These are phyloP conservation scores for Pherbina coryleti DNA, from an alignment of 2,888 invertebrate genomes.

Conservation along the genomic window DNA sequence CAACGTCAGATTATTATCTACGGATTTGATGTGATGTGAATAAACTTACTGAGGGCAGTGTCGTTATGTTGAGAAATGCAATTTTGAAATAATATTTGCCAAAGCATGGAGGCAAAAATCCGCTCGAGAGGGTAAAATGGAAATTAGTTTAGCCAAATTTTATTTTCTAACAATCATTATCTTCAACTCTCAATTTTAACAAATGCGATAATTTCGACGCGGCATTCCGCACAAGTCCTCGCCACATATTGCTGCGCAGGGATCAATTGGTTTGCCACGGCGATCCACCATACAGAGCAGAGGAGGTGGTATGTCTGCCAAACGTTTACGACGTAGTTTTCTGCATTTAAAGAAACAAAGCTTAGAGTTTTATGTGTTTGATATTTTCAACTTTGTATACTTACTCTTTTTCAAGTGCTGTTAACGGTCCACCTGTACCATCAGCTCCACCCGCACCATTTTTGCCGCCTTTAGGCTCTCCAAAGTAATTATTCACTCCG, in stretches of 20 bases:
- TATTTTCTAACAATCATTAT: background rate
- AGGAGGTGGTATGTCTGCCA: constrained; percentile 49
- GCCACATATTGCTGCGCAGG: constrained; percentile 30
- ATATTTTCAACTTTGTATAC: constrained; percentile 32
- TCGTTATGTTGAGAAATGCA: background rate
- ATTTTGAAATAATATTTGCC: background rate
- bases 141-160: background rate
- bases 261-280: constrained; percentile 51
- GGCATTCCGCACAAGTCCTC: background rate
- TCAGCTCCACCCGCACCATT: constrained; percentile 38
- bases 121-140: background rate
- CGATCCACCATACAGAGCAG: constrained; percentile 52
- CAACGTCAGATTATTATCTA: background rate
- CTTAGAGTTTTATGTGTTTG: too few relatives aligned
- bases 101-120: background rate
- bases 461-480: constrained; percentile 27
- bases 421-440: constrained; percentile 42
- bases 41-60: background rate
- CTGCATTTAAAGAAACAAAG: constrained; percentile 25
- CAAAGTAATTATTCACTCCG: constrained; percentile 28
- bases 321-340: constrained; percentile 40
- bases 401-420: constrained; percentile 37
- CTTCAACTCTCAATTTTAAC: constrained; percentile 3
- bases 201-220: constrained; percentile 10
- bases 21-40: background rate